Conservation (phyloP, 2,888 invertebrate genomes). For the Baronia brevicornis region DNA sequence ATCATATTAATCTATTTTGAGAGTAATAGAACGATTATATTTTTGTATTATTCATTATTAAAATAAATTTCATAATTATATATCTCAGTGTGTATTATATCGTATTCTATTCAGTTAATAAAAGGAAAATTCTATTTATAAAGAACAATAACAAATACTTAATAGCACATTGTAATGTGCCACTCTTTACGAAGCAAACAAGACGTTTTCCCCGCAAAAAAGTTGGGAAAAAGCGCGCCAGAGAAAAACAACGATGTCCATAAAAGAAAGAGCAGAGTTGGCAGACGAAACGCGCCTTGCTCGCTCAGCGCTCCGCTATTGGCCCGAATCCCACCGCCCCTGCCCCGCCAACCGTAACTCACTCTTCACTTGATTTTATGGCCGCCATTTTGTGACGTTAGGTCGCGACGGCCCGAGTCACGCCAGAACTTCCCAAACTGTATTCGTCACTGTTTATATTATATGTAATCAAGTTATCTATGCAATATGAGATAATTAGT, state of each 20-base stretch:
- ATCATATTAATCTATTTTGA: too few relatives aligned
- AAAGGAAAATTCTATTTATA: slow-evolving; percentile 30
- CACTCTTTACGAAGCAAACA: slow-evolving; percentile 65
- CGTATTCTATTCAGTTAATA: too few relatives aligned
- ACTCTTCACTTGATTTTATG: slow-evolving; percentile 75
- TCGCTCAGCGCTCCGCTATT: slow-evolving; percentile 63
- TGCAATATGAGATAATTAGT: too few relatives aligned
- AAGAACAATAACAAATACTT: slow-evolving; percentile 47
- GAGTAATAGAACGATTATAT: too few relatives aligned
- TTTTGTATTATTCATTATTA: too few relatives aligned
- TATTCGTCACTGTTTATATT: too few relatives aligned
- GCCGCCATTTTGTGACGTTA: slow-evolving; percentile 76
- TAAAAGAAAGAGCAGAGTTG: slow-evolving; percentile 74
- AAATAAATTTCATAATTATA: too few relatives aligned
- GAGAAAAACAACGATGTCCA: slow-evolving; percentile 68
- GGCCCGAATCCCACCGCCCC: slow-evolving; percentile 37
- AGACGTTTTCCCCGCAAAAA: slow-evolving; percentile 61
- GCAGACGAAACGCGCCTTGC: slow-evolving; percentile 60
- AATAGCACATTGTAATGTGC: slow-evolving; percentile 58
- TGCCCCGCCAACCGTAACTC: slow-evolving; percentile 60
- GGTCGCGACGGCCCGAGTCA: slow-evolving; percentile 64
- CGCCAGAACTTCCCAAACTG: slow-evolving; percentile 39
- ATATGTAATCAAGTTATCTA: too few relatives aligned
- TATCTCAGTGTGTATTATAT: too few relatives aligned
- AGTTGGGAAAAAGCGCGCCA: slow-evolving; percentile 67